Conservation (phyloP, 2,797 vertebrate species). For the Eurystomus glaucurus region DNA sequence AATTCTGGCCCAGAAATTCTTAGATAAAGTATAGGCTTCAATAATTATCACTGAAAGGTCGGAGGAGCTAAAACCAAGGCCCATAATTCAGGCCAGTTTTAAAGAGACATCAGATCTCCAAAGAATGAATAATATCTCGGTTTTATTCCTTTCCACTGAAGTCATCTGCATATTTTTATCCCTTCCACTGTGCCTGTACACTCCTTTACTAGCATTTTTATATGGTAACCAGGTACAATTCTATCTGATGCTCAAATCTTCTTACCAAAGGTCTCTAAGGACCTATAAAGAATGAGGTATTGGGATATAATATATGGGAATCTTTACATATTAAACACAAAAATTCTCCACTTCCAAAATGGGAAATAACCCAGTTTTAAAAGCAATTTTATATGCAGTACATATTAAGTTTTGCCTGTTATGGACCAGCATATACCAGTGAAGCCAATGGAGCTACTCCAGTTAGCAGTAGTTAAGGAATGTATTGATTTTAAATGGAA, state of each 20-base stretch:
- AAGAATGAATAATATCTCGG: neutral
- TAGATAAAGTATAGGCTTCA: neutral
- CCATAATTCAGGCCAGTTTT: neutral
- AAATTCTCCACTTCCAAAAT: neutral
- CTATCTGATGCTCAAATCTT: neutral
- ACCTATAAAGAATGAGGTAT: neutral
- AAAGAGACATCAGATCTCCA: neutral
- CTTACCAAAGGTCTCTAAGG: neutral
- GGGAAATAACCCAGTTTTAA: neutral
- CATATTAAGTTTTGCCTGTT: neutral
- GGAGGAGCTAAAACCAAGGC: neutral
- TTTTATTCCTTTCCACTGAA: slow-evolving; percentile 1
- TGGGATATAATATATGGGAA: neutral
- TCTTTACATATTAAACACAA: neutral
- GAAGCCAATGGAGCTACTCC: neutral
- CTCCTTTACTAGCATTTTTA: neutral
- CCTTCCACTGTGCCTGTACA: neutral
- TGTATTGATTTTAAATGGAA: neutral
- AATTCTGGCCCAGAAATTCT: slow-evolving; percentile 21
- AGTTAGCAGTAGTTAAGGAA: neutral
- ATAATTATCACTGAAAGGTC: neutral
- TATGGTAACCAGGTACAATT: neutral
- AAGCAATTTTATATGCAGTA: neutral
- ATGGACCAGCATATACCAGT: neutral
- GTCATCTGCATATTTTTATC: neutral